These are phyloP conservation scores for Eleutherodactylus coqui DNA, from an alignment of 2,797 vertebrate genomes.

Conservation along the genomic window DNA sequence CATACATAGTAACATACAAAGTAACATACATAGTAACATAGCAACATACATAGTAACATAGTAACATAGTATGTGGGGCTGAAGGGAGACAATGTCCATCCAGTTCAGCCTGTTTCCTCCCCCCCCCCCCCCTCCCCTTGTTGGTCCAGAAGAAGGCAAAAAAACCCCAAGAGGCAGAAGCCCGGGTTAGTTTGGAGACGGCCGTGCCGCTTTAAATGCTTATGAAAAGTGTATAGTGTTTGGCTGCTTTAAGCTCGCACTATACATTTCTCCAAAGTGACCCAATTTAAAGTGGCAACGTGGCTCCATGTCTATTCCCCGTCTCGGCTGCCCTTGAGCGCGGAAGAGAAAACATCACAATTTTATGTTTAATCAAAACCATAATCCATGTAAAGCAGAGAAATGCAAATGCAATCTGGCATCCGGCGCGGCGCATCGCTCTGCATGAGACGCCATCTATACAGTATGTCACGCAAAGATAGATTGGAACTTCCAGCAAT, in stretches of 20 bases:
- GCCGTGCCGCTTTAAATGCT: not conserved
- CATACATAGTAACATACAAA: too few species aligned
- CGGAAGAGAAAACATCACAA: not conserved
- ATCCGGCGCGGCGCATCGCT: not conserved
- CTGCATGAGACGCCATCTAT: not conserved
- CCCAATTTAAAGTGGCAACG: constrained; percentile 17
- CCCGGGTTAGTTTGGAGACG: not conserved
- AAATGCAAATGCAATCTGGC: not conserved
- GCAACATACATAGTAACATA: too few species aligned
- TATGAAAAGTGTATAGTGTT: constrained; percentile 12
- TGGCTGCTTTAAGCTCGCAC: not conserved
- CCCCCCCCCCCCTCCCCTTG: too few species aligned
- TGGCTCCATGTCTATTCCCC: not conserved
- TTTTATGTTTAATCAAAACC: constrained; percentile 14
- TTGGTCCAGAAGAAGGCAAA: too few species aligned
- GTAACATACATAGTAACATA: too few species aligned
- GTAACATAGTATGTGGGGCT: too few species aligned
- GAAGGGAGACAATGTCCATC: too few species aligned
- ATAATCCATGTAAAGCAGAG: not conserved
- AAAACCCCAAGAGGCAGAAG: too few species aligned
- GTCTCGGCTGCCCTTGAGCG: not conserved
- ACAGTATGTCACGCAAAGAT: not conserved
- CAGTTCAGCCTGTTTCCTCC: too few species aligned
- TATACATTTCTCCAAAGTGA: constrained; percentile 26
- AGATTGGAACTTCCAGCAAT: not conserved